Percentiles rank a stretch among this genome's conserved stretches.
phyloP scores from a whole-genome alignment of 2,888 invertebrate species.

The Ennomos quercinarius region DNA sequence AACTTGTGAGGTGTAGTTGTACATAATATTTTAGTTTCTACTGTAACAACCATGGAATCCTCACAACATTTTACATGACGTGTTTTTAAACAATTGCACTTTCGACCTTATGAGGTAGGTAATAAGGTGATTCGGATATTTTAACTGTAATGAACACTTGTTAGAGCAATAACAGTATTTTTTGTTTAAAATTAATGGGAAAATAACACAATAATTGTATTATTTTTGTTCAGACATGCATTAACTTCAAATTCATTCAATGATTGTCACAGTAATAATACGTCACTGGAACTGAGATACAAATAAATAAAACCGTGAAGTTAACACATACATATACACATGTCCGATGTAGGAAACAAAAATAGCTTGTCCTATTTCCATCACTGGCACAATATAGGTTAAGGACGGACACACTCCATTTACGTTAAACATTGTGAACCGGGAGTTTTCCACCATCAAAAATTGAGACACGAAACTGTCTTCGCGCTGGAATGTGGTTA shows the following conservation, averaged over 20 bases:
- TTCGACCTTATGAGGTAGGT: constrained; percentile 50
- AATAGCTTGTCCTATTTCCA: constrained; percentile 15
- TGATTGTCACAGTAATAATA: background rate
- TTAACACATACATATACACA: constrained; percentile 14
- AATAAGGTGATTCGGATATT: too few species aligned
- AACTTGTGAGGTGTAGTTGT: background rate
- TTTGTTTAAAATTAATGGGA: too few species aligned
- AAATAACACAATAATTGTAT: too few species aligned
- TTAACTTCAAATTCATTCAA: background rate
- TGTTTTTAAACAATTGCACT: constrained; percentile 69
- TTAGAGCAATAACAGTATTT: too few species aligned
- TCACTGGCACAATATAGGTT: constrained; percentile 12
- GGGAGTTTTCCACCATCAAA: constrained; percentile 10
- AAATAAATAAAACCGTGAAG: constrained; percentile 7
- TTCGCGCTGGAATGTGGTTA: constrained; percentile 52
- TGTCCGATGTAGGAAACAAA: constrained; percentile 1
- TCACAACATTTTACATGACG: constrained; percentile 17
- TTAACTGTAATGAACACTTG: too few species aligned
- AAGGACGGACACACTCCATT: too few species aligned
- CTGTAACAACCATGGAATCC: constrained; percentile 37
- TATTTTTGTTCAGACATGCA: too few species aligned
- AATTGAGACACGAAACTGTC: constrained; percentile 11
- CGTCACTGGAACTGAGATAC: background rate
- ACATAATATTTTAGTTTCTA: background rate
- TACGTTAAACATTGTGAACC: constrained; percentile 15